Evolutionary conservation across 2,888 invertebrate species (phyloP).

Genomic region (Trisateles emortualis): DNA sequence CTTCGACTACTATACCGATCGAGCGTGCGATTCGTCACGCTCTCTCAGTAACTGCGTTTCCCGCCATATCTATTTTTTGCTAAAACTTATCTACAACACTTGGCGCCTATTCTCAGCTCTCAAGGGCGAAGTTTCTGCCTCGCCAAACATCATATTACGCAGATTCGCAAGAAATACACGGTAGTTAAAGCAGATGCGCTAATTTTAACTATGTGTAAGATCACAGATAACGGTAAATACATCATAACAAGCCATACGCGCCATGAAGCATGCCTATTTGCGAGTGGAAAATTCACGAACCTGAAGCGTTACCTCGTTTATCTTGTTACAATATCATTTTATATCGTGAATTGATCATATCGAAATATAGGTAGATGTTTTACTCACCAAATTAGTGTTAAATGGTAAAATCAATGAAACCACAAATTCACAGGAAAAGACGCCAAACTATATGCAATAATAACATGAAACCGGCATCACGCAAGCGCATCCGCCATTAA

Average conservation of each 20-base stretch:
- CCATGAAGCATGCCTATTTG: constrained; percentile 77
- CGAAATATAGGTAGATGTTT: constrained; percentile 21
- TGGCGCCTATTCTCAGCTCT: constrained; percentile 71
- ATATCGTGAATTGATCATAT: constrained; percentile 11
- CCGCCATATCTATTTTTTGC: constrained; percentile 66
- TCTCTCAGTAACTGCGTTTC: constrained; percentile 57
- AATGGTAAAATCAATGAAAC: constrained; percentile 62
- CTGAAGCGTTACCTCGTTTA: constrained; percentile 49
- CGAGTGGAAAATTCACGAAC: constrained; percentile 76
- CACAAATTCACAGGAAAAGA: constrained; percentile 69
- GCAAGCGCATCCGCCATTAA: constrained; percentile 85
- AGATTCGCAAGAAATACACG: constrained; percentile 37
- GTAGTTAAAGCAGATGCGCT: constrained; percentile 32
- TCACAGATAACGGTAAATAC: constrained; percentile 66
- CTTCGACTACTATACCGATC: constrained; percentile 39
- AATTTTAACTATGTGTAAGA: constrained; percentile 45
- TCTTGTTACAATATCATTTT: constrained; percentile 30
- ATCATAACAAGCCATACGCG: constrained; percentile 66
- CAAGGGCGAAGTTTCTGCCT: constrained; percentile 70
- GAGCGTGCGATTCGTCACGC: constrained; percentile 46
- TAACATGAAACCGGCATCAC: constrained; percentile 85
- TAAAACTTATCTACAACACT: constrained; percentile 57
- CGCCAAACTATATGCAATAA: constrained; percentile 79
- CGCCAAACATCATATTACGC: constrained; percentile 59
- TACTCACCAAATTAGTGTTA: constrained; percentile 62